Evolutionary conservation across 2,797 vertebrate species (phyloP).

Genomic region (Uromys caudimaculatus): DNA sequence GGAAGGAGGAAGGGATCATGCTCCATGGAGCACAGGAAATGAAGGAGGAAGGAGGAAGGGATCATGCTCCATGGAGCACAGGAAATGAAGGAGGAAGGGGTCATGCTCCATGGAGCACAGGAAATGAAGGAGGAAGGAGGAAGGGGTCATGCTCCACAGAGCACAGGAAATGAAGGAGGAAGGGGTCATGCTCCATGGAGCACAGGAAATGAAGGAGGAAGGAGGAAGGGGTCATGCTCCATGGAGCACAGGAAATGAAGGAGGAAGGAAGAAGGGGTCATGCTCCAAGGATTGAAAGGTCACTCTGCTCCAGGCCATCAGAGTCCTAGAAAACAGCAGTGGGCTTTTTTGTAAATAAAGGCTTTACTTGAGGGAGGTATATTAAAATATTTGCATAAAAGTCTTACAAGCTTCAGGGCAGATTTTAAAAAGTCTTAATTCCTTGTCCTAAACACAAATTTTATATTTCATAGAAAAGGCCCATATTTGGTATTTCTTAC

Average conservation of each 20-base stretch:
- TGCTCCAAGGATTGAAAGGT: not conserved
- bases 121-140: too few relatives aligned
- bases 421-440: not conserved
- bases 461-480: not conserved
- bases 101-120: too few relatives aligned
- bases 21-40: too few relatives aligned
- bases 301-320: not conserved
- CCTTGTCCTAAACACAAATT: not conserved
- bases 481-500: not conserved
- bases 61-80: too few relatives aligned
- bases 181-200: not conserved
- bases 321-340: not conserved
- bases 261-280: not conserved
- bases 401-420: not conserved
- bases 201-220: not conserved
- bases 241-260: not conserved
- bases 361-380: not conserved
- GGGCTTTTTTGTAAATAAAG: not conserved
- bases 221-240: too few relatives aligned
- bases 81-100: too few relatives aligned
- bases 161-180: too few relatives aligned
- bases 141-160: too few relatives aligned
- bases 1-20: too few relatives aligned
- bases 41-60: too few relatives aligned
- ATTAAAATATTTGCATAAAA: not conserved